Evolutionary conservation across 1,140 invertebrate genomes (phyloP), one percentile per base, ranked within the genome.

Genomic region (Pissodes strobi): DNA sequence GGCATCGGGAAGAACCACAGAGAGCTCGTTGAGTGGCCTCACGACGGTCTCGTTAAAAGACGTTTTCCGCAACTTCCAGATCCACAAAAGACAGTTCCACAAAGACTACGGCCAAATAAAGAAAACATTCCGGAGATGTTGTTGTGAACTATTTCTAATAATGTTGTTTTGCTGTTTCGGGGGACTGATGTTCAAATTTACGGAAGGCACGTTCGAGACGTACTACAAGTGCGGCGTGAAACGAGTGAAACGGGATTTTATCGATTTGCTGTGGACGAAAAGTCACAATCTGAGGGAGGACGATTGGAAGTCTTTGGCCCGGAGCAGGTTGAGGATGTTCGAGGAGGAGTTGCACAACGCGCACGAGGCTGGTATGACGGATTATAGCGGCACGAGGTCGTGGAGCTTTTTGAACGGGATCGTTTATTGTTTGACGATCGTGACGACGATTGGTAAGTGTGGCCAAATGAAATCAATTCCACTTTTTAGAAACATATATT

Each of bases 321-420:
- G 91, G 34, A 84, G 85, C 61, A 90, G 90, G 73, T 73, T 96
- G 17, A 87, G 88, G 76, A 89, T 90, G 41, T 95, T 95, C 73
- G 94, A 95, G 76, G 87, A 92, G 53, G 90, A 95, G 76, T 79
- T 95, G 10, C 89, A 94, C 68, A 85, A 84, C 2, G 90, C 92
- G 6, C 90, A 91, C 67, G 90, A 94, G 70, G 86, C 90, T 5
- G 92, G 91, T 0, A 84, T 92, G 10, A 86, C 86, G 17, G 85
- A 86, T 0, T 93, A 92, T 73, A 92, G 90, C 41, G 92, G 91
- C 2, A 87, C 90, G 69, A 87, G 86, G 70, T 88, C 90, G 9
- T 98, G 95, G 94, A 94, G 88, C 69, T 97, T 96, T 79, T 84
- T 94, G 78, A 96, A 97, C 77, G 89, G 94, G 0, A 85, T 97